Evolutionary conservation across 2,888 invertebrate species (phyloP), one percentile per base, ranked within the genome.

Genomic region (Heterodera filipjevi): DNA sequence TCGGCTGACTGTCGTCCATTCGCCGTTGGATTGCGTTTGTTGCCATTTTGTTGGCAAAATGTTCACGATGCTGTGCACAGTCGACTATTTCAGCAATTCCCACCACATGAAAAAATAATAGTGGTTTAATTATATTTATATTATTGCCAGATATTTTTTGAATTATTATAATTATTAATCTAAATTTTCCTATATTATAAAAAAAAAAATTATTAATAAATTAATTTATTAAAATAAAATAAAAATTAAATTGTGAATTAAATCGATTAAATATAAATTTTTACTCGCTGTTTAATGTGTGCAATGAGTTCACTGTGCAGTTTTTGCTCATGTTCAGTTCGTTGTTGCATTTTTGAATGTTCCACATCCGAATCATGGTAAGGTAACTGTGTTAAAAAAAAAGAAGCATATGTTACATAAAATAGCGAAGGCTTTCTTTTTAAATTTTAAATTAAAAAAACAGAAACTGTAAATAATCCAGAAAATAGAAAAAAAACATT

Each of bases 301-400:
- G 83, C 83, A 0, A 87, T 84, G 78, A 87, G 87, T 35, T 89
- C 84, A n/a, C 80, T 77, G 12, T 85, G 82, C 19, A 81, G 81
- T 73, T 85, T 79, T 68, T 83, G 83, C 79, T 86, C 86, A 35
- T 82, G 81, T 27, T 85, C 85, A 27, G 81, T 82, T 6, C 79
- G 82, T 68, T 84, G 71, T 44, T 79, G 82, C 66, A 82, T 80
- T 53, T 84, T 83, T 71, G 85, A 82, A 77, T 85, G 84, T 27
- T n/a, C 59, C 12, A 85, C 81, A 71, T 87, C 86, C 78, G 84
- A 85, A 71, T 89, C 89, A 75, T 89, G 86, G 22, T 85, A 78
- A 2, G 89, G 89, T 14, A 89, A 77, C 85, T 80, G 46, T 53
- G 22, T 59, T 27, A 27, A 33, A 68, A 22, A 30, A 66, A n/a